phyloP scores from a whole-genome alignment of 2,888 invertebrate species.

The Plebejus anna region DNA sequence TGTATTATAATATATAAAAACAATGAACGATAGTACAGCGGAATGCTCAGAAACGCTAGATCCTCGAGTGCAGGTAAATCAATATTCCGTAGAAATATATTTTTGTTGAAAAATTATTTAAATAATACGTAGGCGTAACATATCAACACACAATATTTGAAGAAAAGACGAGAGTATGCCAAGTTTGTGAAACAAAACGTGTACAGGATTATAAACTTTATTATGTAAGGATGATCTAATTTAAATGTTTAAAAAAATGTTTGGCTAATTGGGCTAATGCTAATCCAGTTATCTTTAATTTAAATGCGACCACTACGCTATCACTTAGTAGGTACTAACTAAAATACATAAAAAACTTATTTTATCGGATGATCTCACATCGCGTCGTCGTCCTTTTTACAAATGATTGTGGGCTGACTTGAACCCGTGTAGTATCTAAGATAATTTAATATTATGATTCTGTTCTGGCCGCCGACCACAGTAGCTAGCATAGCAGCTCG shows the following conservation, averaged over 20 bases:
- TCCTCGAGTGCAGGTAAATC: constrained; percentile 88
- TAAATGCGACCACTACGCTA: background rate
- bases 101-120: constrained; percentile 37
- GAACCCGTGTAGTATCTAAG: background rate
- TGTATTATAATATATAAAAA: constrained; percentile 57
- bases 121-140: constrained; percentile 7
- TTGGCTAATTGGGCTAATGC: background rate
- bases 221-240: constrained; percentile 3
- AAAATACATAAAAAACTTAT: background rate
- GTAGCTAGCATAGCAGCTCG: background rate
- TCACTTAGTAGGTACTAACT: background rate
- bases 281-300: background rate
- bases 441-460: background rate
- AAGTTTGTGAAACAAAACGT: background rate
- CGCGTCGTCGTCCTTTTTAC: background rate
- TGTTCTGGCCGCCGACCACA: background rate
- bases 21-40: constrained; percentile 81
- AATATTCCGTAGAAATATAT: constrained; percentile 51
- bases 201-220: background rate
- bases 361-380: background rate
- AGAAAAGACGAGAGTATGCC: background rate
- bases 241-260: background rate
- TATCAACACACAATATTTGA: background rate
- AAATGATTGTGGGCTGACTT: background rate
- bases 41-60: constrained; percentile 86